Percentiles rank a stretch among this genome's conserved stretches.
phyloP scores from a whole-genome alignment of 1,140 invertebrate genomes.

The Drosophila leontia region DNA sequence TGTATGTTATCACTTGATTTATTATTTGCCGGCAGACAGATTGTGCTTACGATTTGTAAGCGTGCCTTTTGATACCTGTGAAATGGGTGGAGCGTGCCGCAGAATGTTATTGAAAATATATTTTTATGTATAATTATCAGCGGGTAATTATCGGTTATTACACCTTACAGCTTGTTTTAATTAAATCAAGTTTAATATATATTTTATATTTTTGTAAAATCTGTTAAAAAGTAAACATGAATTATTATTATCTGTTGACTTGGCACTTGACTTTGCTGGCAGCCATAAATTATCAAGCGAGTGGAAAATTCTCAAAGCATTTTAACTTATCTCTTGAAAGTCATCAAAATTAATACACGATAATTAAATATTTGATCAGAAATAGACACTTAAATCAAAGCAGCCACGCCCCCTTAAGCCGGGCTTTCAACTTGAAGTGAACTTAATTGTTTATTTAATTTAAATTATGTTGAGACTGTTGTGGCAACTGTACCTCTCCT shows the following conservation, averaged over 20 bases:
- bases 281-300: conserved; percentile 18
- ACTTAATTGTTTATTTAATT: not conserved
- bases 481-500: conserved; percentile 15
- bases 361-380: conserved; percentile 14
- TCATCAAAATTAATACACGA: conserved; percentile 27
- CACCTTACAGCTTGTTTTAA: not conserved
- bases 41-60: conserved; percentile 10
- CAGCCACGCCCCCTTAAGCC: not conserved
- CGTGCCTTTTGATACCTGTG: not conserved
- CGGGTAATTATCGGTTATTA: not conserved
- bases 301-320: conserved; percentile 28
- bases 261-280: not conserved
- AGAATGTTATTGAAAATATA: not conserved
- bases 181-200: not conserved
- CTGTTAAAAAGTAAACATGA: not conserved
- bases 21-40: conserved; percentile 1
- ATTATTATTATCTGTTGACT: not conserved
- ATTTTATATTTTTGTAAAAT: not conserved
- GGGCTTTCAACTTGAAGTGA: not conserved
- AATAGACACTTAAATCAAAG: not conserved
- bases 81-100: not conserved
- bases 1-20: conserved; percentile 21
- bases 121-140: not conserved
- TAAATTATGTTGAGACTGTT: not conserved
- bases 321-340: conserved; percentile 29